Evolutionary conservation across 2,113 vertebrate species (phyloP).

Genomic region (Odocoileus virginianus): DNA sequence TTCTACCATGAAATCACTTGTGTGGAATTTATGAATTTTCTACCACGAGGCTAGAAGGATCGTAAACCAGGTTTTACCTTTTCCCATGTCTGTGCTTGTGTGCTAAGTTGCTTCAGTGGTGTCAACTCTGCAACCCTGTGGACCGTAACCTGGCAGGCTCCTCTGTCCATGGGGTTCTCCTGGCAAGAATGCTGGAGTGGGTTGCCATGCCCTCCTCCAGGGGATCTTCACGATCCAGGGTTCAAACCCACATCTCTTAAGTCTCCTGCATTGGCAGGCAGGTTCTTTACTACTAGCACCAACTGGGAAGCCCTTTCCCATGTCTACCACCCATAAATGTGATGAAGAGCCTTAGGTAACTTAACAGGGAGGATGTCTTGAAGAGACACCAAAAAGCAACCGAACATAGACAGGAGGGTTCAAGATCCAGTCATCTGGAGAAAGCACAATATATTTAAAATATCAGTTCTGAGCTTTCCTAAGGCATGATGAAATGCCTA

Average conservation of each 20-base stretch:
- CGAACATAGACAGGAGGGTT: background rate
- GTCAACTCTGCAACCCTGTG: background rate
- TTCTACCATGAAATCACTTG: background rate
- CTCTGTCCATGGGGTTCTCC: background rate
- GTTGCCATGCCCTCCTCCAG: background rate
- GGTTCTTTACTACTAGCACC: background rate
- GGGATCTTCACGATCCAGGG: accelerated
- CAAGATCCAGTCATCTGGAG: background rate
- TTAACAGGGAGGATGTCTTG: background rate
- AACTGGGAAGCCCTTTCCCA: background rate
- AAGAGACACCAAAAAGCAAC: background rate
- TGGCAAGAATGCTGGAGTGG: background rate
- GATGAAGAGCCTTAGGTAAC: background rate
- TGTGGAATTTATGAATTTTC: background rate
- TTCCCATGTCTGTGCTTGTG: background rate
- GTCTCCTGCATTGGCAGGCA: background rate
- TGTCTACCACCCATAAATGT: background rate
- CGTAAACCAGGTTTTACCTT: background rate
- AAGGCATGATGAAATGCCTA: background rate
- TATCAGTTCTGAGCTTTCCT: background rate
- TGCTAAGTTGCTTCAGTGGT: background rate
- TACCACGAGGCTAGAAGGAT: background rate
- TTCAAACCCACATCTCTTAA: background rate
- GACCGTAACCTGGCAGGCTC: background rate
- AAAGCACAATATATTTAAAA: background rate